Base-by-base conservation (phyloP, 2,888 invertebrate species). In the Drosophila cracens region DNA sequence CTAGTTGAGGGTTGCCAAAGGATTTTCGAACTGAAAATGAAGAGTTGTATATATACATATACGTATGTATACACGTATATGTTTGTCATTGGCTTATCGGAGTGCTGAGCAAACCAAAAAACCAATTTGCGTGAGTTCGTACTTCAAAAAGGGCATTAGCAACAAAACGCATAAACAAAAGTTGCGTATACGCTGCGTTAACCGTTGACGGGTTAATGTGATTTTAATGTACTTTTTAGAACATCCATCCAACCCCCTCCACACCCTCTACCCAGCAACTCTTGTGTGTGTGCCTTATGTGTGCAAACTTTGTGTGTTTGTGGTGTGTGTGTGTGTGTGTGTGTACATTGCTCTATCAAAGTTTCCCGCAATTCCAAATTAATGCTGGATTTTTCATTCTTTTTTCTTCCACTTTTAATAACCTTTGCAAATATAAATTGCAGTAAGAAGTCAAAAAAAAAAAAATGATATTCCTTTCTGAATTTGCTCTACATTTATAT, bases 141-240 rank as follows among this genome's bases (percentile, higher is more conserved):
- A 87, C 83, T 88, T 88, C 74, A 78, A 82, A 80, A 80, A 74
- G 78, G 87, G 82, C 86, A 85, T 85, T 87, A 85, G 80, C 80
- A 73, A 70, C 80, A 70, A 70, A 80, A 58, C 59, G 76, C 76
- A 88, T 86, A 88, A 88, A 84, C 89, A 86, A 86, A 88, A 86
- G 87, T 89, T 87, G 75, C 83, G 80, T 77, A 87, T 81, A 86
- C 87, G 81, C 77, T 70, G 74, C 68, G 85, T 81, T 83, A 76
- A 74, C 81, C 85, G 83, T 81, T 89, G 89, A 89, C 89, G 87
- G 89, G 89, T 84, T 87, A 87, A 87, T 87, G 87, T 83, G 89
- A 87, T 89, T 89, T 89, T 87, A 87, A 87, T 87, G 87, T 87
- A 89, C 87, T 87, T 87, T 87, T 87, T 84, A 61, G 52, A 58